Conservation (phyloP, 2,888 invertebrate genomes). For the Myopa testacea region DNA sequence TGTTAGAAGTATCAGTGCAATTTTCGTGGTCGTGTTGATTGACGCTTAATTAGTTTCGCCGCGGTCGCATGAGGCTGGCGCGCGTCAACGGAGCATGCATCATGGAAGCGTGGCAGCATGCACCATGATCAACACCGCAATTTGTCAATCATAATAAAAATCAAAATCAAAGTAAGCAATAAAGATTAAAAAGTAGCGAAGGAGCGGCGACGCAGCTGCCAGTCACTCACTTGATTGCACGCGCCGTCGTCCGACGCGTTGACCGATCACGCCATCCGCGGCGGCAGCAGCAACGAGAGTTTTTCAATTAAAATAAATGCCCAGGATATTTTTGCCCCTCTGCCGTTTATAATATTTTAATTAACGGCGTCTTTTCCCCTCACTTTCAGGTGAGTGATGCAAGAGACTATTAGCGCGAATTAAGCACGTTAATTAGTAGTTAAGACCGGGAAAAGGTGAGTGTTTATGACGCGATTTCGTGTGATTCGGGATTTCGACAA, state of each 20-base stretch:
- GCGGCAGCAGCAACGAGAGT: background rate
- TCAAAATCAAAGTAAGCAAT: slow-evolving; percentile 15
- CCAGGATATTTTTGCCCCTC: background rate
- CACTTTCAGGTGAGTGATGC: slow-evolving; percentile 25
- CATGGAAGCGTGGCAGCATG: background rate
- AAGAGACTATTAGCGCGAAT: background rate
- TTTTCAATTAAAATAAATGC: slow-evolving; percentile 29
- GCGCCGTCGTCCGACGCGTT: background rate
- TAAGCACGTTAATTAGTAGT: background rate
- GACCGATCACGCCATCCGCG: background rate
- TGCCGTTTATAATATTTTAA: background rate
- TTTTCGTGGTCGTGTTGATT: slow-evolving; percentile 23
- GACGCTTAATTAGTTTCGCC: slow-evolving; percentile 19
- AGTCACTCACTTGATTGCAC: background rate
- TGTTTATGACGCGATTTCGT: background rate
- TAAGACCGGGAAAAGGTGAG: background rate
- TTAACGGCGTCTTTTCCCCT: slow-evolving; percentile 1
- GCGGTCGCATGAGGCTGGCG: background rate
- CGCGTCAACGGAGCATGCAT: background rate
- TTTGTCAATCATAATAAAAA: slow-evolving; percentile 41
- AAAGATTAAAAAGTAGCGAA: slow-evolving; percentile 1
- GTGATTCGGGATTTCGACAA: background rate
- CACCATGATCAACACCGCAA: slow-evolving; percentile 21
- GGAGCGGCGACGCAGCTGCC: background rate
- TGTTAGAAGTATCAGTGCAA: slow-evolving; percentile 5